Evolutionary conservation across 2,888 invertebrate species (phyloP), one percentile per base, ranked within the genome.

Genomic region (Drosophila infuscata): DNA sequence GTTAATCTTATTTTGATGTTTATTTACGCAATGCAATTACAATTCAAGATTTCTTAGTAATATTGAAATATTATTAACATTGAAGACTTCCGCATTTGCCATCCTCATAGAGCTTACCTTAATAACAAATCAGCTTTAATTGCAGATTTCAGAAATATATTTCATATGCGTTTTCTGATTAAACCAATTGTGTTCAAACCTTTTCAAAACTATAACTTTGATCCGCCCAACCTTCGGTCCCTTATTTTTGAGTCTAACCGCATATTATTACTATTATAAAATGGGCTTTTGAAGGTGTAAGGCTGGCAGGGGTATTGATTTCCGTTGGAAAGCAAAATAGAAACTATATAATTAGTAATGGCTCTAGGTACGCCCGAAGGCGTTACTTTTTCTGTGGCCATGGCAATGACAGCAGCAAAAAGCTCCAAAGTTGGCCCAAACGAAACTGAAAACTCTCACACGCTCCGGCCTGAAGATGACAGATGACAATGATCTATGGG

Each of bases 401-500:
- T 54, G 56, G 49, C 29, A 61, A 60, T 38, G 63, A 46, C 60
- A 38, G 49, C 35, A 52, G 33, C 43, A 36, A 74, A 70, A 62
- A 68, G 65, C 72, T 67, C 66, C 48, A 72, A 67, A 54, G 46
- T 43, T 73, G 20, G 48, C 53, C 48, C 75, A 79, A 83, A 81
- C 73, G 84, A 83, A 83, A 83, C 77, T 70, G 83, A 84, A 83
- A 83, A 75, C 80, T 70, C 77, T 79, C 82, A 73, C 76, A 76
- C 71, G 57, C 54, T 49, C 20, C 59, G 52, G 67, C 58, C 64
- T 68, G 61, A 79, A 81, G 69, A 74, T 70, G 72, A 70, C 75
- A 79, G 81, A 74, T 78, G 82, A 83, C 84, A 81, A 82, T 85
- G 83, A 83, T 85, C 70, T 76, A 83, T 84, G 83, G 75, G 78